Percentiles rank a stretch among this genome's conserved stretches.
Conservation (phyloP, 2,888 invertebrate species). For the Acleris cristana region DNA sequence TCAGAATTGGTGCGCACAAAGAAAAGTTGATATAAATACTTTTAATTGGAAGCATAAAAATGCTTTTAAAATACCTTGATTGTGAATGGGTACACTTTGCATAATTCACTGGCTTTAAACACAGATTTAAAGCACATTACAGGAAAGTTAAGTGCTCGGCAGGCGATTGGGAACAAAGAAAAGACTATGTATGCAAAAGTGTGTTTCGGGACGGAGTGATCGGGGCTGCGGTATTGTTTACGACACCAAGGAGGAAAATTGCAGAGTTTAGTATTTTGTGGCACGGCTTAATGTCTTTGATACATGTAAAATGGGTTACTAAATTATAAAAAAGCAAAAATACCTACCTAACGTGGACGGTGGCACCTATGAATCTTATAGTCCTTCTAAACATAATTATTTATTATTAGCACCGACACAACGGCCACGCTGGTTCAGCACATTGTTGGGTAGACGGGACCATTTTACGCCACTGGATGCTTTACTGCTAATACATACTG, state of each 20-base stretch:
- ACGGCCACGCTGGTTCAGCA: too few relatives aligned
- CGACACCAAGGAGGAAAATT: conserved; percentile 13
- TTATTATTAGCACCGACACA: too few relatives aligned
- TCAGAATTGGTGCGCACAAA: too few relatives aligned
- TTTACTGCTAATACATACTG: too few relatives aligned
- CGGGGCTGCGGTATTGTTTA: conserved; percentile 9
- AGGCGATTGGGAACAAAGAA: conserved; percentile 16
- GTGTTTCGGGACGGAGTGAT: conserved; percentile 4
- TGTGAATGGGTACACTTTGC: conserved; percentile 22
- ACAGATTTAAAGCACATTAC: conserved; percentile 33
- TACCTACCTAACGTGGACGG: too few relatives aligned
- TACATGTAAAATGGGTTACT: too few relatives aligned
- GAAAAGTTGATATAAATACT: neutral
- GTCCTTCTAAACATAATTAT: too few relatives aligned
- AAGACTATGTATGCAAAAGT: conserved; percentile 2
- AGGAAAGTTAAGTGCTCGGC: conserved; percentile 21
- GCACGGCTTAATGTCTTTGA: neutral
- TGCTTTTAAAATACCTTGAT: conserved; percentile 17
- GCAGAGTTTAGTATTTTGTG: conserved; percentile 6
- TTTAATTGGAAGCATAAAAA: conserved; percentile 7
- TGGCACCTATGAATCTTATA: too few relatives aligned
- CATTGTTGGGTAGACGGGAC: too few relatives aligned
- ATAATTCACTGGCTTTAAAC: conserved; percentile 26
- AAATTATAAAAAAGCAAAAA: too few relatives aligned
- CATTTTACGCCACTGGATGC: too few relatives aligned